These are phyloP conservation scores for Hypena proboscidalis DNA, from an alignment of 2,888 invertebrate species.

Conservation along the genomic window DNA sequence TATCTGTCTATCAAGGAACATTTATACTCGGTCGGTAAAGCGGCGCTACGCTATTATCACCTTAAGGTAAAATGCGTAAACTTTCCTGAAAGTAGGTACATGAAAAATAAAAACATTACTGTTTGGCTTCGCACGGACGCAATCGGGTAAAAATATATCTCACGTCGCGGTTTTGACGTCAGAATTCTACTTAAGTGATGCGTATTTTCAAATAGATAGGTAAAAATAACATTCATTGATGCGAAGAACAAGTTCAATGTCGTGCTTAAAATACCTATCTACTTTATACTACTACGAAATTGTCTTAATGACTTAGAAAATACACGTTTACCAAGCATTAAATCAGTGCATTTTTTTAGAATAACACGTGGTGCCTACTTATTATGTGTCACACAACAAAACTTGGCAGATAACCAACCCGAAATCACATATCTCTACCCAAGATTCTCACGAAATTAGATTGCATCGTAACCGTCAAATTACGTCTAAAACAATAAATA, in stretches of 20 bases:
- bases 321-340: constrained; percentile 43
- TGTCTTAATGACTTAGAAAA: constrained; percentile 53
- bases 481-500: constrained; percentile 25
- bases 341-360: constrained; percentile 42
- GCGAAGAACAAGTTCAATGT: constrained; percentile 63
- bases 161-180: constrained; percentile 3
- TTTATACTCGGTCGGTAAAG: no score
- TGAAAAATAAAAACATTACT: no score
- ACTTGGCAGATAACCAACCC: constrained; percentile 64
- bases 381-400: constrained; percentile 41
- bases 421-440: constrained; percentile 55
- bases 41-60: no score
- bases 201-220: constrained; percentile 32
- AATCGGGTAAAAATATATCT: no score
- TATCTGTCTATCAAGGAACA: no score
- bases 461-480: constrained; percentile 47
- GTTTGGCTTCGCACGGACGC: no score
- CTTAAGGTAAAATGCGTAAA: no score
- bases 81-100: no score
- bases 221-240: constrained; percentile 54
- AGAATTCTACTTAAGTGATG: constrained; percentile 13
- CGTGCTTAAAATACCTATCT: constrained; percentile 62
- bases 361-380: constrained; percentile 40
- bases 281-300: constrained; percentile 41
- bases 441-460: constrained; percentile 54